Conservation (phyloP, 1,140 invertebrate species). For the Drosophila suzukii region DNA sequence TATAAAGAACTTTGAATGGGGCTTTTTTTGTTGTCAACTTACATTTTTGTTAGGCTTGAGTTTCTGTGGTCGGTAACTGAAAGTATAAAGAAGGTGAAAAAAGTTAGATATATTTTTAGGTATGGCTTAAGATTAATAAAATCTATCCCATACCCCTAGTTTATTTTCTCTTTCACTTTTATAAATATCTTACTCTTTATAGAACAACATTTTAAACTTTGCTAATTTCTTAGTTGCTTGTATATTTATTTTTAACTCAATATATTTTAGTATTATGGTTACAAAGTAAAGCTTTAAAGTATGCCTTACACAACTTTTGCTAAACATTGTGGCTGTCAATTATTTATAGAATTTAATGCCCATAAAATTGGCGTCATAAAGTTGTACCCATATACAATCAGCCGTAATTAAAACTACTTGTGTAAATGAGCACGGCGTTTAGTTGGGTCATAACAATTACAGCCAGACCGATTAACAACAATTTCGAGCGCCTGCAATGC, state of each 20-base stretch:
- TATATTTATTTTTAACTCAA: not conserved
- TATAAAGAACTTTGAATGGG: slow-evolving; percentile 21
- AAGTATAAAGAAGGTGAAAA: slow-evolving; percentile 23
- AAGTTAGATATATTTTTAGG: not conserved
- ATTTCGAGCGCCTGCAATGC: slow-evolving; percentile 26
- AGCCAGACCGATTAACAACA: slow-evolving; percentile 66
- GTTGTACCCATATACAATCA: slow-evolving; percentile 2
- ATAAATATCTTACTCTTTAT: too few relatives aligned
- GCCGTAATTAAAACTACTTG: slow-evolving; percentile 3
- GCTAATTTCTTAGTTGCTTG: not conserved
- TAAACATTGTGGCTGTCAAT: not conserved
- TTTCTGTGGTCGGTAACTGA: slow-evolving; percentile 51
- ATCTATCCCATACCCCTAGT: not conserved
- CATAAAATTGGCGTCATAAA: slow-evolving; percentile 20
- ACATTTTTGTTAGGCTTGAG: slow-evolving; percentile 54
- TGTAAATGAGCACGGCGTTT: slow-evolving; percentile 36
- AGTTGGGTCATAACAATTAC: slow-evolving; percentile 75
- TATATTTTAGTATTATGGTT: not conserved
- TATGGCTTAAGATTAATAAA: not conserved
- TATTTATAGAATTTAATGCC: not conserved
- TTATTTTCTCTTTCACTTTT: too few relatives aligned
- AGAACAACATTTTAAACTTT: too few relatives aligned
- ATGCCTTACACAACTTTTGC: not conserved
- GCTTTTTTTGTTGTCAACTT: slow-evolving; percentile 44
- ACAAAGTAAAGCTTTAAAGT: not conserved